Conservation (phyloP, 2,888 invertebrate species). For the Brachypterus glaber region DNA sequence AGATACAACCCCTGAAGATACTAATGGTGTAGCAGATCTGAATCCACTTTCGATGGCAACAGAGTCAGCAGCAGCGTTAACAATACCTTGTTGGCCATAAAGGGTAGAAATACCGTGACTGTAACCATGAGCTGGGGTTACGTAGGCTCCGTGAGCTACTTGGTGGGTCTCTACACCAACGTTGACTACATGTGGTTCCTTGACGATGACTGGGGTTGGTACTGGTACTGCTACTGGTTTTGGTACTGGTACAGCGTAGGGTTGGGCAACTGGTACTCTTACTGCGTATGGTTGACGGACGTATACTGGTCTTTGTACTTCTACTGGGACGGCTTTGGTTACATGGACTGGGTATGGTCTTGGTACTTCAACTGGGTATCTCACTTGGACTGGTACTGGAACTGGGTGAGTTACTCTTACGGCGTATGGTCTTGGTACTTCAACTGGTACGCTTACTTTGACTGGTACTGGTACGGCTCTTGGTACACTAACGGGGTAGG, state of each 20-base stretch:
- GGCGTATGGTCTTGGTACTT: conserved; percentile 28
- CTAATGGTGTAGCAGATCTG: background rate
- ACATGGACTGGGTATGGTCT: conserved; percentile 28
- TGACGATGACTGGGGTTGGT: conserved; percentile 23
- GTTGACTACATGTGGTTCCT: conserved; percentile 17
- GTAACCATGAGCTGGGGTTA: conserved; percentile 23
- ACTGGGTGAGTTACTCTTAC: conserved; percentile 26
- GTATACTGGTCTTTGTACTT: conserved; percentile 28
- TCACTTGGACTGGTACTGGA: conserved; percentile 22
- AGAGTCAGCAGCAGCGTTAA: no score
- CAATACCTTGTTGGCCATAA: no score
- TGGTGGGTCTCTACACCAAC: conserved; percentile 25
- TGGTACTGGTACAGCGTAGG: conserved; percentile 25
- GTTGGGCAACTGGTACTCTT: conserved; percentile 24
- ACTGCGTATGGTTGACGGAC: conserved; percentile 22
- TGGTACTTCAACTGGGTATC: conserved; percentile 25
- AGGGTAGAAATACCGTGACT: conserved; percentile 10
- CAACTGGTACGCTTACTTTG: conserved; percentile 25
- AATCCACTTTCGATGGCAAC: background rate
- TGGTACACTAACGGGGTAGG: conserved; percentile 19
- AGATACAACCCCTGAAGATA: conserved; percentile 1
- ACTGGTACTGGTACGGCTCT: conserved; percentile 26
- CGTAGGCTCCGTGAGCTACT: conserved; percentile 25
- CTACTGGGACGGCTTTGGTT: conserved; percentile 22
- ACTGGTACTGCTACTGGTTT: conserved; percentile 25